Base-by-base conservation (phyloP, 2,888 invertebrate genomes). In the Gerris lacustris region DNA sequence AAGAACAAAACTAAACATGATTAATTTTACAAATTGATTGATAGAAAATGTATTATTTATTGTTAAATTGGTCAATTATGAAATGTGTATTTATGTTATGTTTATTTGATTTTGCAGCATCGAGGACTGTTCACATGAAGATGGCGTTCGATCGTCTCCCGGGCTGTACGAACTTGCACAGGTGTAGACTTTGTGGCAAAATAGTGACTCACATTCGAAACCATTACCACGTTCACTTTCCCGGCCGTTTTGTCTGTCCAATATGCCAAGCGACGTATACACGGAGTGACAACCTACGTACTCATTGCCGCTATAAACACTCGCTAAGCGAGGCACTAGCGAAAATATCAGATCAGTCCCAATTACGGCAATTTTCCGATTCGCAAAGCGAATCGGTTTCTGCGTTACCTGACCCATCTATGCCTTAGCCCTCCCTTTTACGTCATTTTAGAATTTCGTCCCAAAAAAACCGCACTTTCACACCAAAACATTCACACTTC, bases 81-180 rank as follows among this genome's bases (percentile, higher is more conserved):
- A 31, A 31, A 31, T n/a, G 11, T 64, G 18, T 18, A 64, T 9
- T 64, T 64, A n/a, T 17, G 18, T 64, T 64, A 18, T 9, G 2
- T 64, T 11, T 64, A 18, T n/a, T 64, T 9, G 11, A 55, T 64
- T 64, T n/a, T 64, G 15, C 89, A 92, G 92, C 92, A 88, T 91
- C 92, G 83, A 91, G 91, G 88, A 91, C 91, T 87, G 92, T 92
- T 91, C 92, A 92, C 86, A 92, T 92, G 92, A 90, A 92, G 86
- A 89, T 92, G 85, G 92, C 92, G 84, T 92, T 92, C 87, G 92
- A 92, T 87, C 91, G 92, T 81, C 88, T 92, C 85, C 91, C 91
- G 84, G 92, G 92, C 84, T 76, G 74, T 73, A 90, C 91, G 83
- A 92, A 92, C 87, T 89, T 91, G 86, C 92, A 92, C 87, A 90